Base-by-base conservation (phyloP, 1,140 invertebrate species). In the Patella vulgata region DNA sequence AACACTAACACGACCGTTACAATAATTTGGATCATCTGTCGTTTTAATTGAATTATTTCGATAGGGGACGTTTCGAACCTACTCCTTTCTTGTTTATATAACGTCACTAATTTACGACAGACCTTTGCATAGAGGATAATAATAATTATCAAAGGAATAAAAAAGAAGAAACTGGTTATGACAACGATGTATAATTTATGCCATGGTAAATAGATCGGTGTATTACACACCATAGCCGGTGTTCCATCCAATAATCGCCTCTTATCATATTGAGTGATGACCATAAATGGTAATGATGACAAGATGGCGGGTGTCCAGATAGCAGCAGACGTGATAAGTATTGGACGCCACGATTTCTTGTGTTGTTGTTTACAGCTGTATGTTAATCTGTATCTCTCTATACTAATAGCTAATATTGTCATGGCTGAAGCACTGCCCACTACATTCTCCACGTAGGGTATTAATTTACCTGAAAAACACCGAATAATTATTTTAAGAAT, bases 361-460 rank as follows among this genome's bases (percentile, higher is more conserved):
- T 31, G 40, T 12, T 55, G 54, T 72, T 92, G 89, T 43, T 97
- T 83, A 0, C 94, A 94, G 71, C 94, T 90, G 82, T 94, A 97
- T 74, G 97, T 96, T 28, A 94, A 95, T 83, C 96, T 95, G 85
- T 97, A 97, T 6, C 95, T 87, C 81, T 97, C 95, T 79, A 97
- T 93, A 81, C 93, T 84, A 59, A 87, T 86, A 46, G 95, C 94
- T 71, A 98, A 85, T 66, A 98, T 97, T 14, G 95, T 97, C 28
- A 97, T 85, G 1, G 96, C 93, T 3, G 94, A 96, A 14, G 93
- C 93, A 81, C 96, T 93, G 1, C 94, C 93, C 19, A 97, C 94
- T 0, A 93, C 93, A 72, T 95, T 86, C 84, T 98, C 95, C 42
- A 97, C 89, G 78, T 96, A 97, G 0, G 95, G 94, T 3, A 96